Conservation (phyloP, 2,888 invertebrate genomes). For the Serrognathus titanus region DNA sequence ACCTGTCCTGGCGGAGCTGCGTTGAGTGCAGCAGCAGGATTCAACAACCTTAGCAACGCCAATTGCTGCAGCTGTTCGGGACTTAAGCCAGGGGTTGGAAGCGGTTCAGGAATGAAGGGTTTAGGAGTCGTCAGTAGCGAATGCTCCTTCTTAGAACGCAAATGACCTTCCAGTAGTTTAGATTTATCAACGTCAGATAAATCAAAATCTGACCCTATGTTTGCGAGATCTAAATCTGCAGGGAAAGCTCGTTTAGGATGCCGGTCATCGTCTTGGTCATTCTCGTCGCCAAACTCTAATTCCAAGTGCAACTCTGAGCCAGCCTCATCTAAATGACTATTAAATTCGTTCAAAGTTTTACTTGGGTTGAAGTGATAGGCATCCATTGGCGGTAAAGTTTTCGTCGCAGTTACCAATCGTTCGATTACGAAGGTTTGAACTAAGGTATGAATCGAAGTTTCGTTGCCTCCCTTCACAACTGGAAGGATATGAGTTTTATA, state of each 20-base stretch:
- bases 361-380: conserved; percentile 83
- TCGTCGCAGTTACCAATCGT: conserved; percentile 83
- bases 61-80: conserved; percentile 74
- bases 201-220: conserved; percentile 70
- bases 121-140: conserved; percentile 30
- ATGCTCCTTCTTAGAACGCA: conserved; percentile 51
- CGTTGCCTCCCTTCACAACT: conserved; percentile 68
- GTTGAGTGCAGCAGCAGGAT: conserved; percentile 62
- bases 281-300: conserved; percentile 79
- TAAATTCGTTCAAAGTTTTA: conserved; percentile 84
- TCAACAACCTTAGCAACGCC: conserved; percentile 67
- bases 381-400: conserved; percentile 84
- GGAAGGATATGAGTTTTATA: conserved; percentile 87
- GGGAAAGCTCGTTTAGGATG: conserved; percentile 54
- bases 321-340: conserved; percentile 82
- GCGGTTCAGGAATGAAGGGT: conserved; percentile 31
- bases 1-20: conserved; percentile 60
- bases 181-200: conserved; percentile 67
- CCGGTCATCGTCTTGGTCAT: conserved; percentile 58
- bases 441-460: conserved; percentile 75
- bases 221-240: conserved; percentile 66
- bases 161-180: conserved; percentile 54
- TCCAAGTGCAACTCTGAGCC: conserved; percentile 84
- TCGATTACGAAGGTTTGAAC: conserved; percentile 88
- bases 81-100: conserved; percentile 56